phyloP scores from a whole-genome alignment of 2,888 invertebrate species.

The Sarcophaga rosellei region DNA sequence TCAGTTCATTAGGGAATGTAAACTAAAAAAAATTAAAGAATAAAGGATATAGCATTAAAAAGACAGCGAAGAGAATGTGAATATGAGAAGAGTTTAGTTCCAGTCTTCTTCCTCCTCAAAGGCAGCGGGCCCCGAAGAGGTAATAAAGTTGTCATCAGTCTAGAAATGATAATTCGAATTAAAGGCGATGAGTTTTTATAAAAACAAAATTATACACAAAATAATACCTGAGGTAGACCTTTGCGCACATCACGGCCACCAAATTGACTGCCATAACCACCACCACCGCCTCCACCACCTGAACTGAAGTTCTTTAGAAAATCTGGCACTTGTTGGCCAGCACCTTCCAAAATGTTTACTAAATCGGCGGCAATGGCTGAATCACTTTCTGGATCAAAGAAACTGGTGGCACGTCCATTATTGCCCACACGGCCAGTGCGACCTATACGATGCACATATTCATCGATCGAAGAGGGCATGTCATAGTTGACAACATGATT shows the following conservation, averaged over 20 bases:
- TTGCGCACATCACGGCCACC: slow-evolving; percentile 87
- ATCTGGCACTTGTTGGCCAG: slow-evolving; percentile 90
- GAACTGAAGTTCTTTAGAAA: slow-evolving; percentile 85
- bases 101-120: slow-evolving; percentile 74
- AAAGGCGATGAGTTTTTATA: background rate
- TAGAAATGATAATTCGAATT: slow-evolving; percentile 38
- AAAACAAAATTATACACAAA: background rate
- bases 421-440: slow-evolving; percentile 97
- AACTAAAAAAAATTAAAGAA: slow-evolving; percentile 14
- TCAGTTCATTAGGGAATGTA: slow-evolving; percentile 47
- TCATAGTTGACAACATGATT: slow-evolving; percentile 96
- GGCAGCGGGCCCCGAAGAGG: slow-evolving; percentile 66
- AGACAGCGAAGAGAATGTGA: slow-evolving; percentile 13
- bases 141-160: slow-evolving; percentile 68
- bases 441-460: slow-evolving; percentile 97
- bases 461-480: slow-evolving; percentile 93
- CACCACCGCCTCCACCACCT: slow-evolving; percentile 78
- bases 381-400: slow-evolving; percentile 88
- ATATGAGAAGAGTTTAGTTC: slow-evolving; percentile 57
- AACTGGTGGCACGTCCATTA: slow-evolving; percentile 92
- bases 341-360: slow-evolving; percentile 88
- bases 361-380: slow-evolving; percentile 84
- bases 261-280: slow-evolving; percentile 82
- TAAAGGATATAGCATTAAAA: slow-evolving; percentile 9
- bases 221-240: slow-evolving; percentile 70